Conservation (phyloP, 1,140 invertebrate species). For the Mercenaria mercenaria region DNA sequence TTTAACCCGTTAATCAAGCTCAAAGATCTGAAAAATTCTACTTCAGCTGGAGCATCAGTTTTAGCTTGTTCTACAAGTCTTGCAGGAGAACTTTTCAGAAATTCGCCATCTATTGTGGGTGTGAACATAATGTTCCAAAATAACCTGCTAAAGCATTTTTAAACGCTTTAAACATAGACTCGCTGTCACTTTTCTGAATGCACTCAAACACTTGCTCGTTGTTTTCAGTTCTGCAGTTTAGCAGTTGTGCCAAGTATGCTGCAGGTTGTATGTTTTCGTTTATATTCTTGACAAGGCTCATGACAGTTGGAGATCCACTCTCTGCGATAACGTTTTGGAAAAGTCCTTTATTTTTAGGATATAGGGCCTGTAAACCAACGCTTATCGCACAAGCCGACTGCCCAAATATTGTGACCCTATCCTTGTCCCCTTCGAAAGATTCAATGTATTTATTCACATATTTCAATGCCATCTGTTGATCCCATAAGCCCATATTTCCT, state of each 20-base stretch:
- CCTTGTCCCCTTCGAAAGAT: slow-evolving; percentile 74
- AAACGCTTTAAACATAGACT: not conserved
- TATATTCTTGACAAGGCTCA: not conserved
- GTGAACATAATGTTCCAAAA: not conserved
- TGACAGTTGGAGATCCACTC: slow-evolving; percentile 60
- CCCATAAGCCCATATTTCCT: slow-evolving; percentile 65
- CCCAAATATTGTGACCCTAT: slow-evolving; percentile 75
- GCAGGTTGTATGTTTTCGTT: not conserved
- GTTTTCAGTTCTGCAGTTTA: not conserved
- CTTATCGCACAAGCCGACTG: slow-evolving; percentile 67
- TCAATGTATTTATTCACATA: slow-evolving; percentile 87
- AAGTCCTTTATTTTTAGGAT: slow-evolving; percentile 58
- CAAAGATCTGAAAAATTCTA: slow-evolving; percentile 27
- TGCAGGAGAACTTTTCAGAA: not conserved
- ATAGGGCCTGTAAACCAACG: slow-evolving; percentile 34
- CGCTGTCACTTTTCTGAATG: not conserved
- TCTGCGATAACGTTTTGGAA: slow-evolving; percentile 81
- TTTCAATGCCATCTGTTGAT: slow-evolving; percentile 64
- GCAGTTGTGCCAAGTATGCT: not conserved
- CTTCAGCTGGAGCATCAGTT: not conserved
- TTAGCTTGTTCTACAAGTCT: not conserved
- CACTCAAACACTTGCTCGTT: not conserved
- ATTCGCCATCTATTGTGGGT: slow-evolving; percentile 26
- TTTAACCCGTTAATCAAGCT: slow-evolving; percentile 24
- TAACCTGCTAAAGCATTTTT: not conserved